These are phyloP conservation scores for Brevimyrus niger DNA, from an alignment of 2,113 vertebrate genomes.

Conservation along the genomic window DNA sequence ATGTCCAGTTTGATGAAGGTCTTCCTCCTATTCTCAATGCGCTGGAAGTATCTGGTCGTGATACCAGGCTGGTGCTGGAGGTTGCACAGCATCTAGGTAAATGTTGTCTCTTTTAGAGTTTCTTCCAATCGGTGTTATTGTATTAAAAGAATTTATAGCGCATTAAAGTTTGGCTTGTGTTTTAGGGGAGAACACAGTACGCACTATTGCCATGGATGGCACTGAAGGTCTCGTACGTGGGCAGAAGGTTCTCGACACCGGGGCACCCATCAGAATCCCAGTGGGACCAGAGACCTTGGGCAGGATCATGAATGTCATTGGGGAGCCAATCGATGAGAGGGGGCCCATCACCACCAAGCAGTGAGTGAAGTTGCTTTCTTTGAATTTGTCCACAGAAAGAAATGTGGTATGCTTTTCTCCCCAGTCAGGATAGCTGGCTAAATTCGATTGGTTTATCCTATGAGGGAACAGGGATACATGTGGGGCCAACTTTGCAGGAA, in stretches of 20 bases:
- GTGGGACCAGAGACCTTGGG: conserved; percentile 93
- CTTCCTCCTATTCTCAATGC: conserved; percentile 94
- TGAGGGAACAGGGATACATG: neutral
- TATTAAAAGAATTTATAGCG: neutral
- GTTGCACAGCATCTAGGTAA: conserved; percentile 96
- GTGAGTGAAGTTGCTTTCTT: conserved; percentile 57
- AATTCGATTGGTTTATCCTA: neutral
- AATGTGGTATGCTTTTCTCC: neutral
- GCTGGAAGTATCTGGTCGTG: conserved; percentile 82
- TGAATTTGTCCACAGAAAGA: neutral
- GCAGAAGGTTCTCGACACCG: conserved; percentile 88
- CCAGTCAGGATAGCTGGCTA: neutral
- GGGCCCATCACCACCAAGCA: conserved; percentile 92
- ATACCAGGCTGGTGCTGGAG: conserved; percentile 85
- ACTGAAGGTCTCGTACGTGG: conserved; percentile 93
- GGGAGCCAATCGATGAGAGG: conserved; percentile 92
- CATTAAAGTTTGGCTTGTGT: neutral
- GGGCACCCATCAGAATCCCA: conserved; percentile 91
- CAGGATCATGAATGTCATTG: conserved; percentile 98
- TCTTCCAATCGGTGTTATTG: neutral
- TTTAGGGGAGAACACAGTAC: conserved; percentile 88
- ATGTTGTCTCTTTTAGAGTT: neutral
- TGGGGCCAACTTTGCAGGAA: neutral
- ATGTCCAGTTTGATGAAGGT: conserved; percentile 94
- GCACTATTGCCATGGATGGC: conserved; percentile 97